Evolutionary conservation across 2,888 invertebrate genomes (phyloP).

Genomic region (Agonopterix subpropinquella): DNA sequence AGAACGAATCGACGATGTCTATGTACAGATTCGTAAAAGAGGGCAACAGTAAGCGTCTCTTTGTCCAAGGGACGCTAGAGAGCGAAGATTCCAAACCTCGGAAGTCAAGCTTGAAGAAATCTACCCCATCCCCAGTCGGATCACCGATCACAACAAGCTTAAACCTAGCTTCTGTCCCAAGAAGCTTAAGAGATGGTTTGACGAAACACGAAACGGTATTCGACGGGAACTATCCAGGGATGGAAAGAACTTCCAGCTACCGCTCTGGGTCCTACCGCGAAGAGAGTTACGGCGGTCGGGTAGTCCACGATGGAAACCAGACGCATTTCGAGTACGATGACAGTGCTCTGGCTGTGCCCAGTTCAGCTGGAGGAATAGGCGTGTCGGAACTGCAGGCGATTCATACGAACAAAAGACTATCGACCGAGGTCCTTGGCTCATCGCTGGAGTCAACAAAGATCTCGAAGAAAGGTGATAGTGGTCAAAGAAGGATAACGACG

Average conservation of each 20-base stretch:
- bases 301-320: constrained; percentile 67
- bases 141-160: constrained; percentile 79
- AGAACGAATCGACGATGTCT: constrained; percentile 67
- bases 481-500: constrained; percentile 88
- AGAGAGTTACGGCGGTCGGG: constrained; percentile 62
- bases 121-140: constrained; percentile 68
- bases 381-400: constrained; percentile 82
- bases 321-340: constrained; percentile 71
- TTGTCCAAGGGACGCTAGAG: constrained; percentile 84
- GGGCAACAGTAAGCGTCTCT: constrained; percentile 78
- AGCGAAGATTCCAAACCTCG: constrained; percentile 74
- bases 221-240: constrained; percentile 66
- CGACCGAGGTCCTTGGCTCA: constrained; percentile 90
- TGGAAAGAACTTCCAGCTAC: constrained; percentile 58
- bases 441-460: constrained; percentile 90
- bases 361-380: constrained; percentile 58
- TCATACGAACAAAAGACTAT: constrained; percentile 87
- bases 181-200: constrained; percentile 70
- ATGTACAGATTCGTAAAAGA: constrained; percentile 91
- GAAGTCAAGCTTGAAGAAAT: constrained; percentile 71
- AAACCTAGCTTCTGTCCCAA: constrained; percentile 73
- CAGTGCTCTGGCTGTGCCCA: constrained; percentile 58
- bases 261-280: constrained; percentile 59
- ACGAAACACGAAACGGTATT: constrained; percentile 67
- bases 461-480: constrained; percentile 85